Evolutionary conservation across 2,797 vertebrate species (phyloP).

Genomic region (Calcarius lapponicus): DNA sequence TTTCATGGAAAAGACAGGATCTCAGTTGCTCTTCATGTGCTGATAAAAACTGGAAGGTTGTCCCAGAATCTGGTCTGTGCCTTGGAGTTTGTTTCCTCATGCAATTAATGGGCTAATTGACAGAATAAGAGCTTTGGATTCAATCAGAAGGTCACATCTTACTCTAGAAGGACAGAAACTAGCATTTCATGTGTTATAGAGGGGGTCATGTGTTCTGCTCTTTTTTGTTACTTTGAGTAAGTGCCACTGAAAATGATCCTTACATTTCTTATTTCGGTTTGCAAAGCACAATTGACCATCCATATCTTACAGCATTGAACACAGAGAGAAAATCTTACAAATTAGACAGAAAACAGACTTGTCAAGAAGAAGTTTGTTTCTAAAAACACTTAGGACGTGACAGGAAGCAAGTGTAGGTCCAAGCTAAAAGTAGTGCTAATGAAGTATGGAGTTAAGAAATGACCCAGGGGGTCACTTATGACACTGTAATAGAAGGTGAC

Average conservation of each 20-base stretch:
- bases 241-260: background rate
- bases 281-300: background rate
- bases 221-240: background rate
- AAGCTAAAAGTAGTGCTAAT: background rate
- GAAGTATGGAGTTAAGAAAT: background rate
- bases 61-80: background rate
- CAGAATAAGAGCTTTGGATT: background rate
- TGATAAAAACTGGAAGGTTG: slow-evolving; percentile 3
- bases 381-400: background rate
- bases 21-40: background rate
- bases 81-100: background rate
- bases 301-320: background rate
- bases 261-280: background rate
- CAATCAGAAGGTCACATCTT: background rate
- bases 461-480: background rate
- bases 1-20: background rate
- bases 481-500: background rate
- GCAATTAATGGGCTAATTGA: background rate
- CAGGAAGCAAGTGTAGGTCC: background rate
- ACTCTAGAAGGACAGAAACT: background rate
- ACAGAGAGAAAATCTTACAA: background rate
- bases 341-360: background rate
- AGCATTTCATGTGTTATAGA: background rate
- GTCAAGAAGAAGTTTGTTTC: background rate
- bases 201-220: background rate